These are phyloP conservation scores for Callithrix jacchus DNA, from an alignment of 2,113 vertebrate genomes.

Conservation along the genomic window DNA sequence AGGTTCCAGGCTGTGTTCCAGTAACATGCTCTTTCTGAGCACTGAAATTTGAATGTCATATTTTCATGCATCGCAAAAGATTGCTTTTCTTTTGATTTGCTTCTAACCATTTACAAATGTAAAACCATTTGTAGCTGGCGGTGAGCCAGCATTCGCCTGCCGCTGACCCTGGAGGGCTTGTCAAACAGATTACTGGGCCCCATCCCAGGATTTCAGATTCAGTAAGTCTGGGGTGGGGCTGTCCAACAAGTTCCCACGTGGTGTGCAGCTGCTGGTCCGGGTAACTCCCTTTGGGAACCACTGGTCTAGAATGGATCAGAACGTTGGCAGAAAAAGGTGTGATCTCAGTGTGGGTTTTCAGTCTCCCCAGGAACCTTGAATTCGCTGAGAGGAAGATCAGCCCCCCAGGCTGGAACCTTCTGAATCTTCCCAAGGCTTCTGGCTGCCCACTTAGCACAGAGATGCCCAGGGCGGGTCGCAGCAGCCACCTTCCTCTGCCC, in stretches of 20 bases:
- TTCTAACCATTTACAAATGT: background rate
- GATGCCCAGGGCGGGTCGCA: no score
- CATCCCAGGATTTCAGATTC: background rate
- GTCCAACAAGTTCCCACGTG: background rate
- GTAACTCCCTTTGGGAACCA: background rate
- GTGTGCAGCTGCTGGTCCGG: no score
- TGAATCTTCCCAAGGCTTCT: background rate
- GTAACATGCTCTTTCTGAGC: background rate
- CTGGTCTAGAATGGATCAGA: background rate
- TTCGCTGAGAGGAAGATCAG: background rate
- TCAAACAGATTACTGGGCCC: background rate
- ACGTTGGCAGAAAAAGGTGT: background rate
- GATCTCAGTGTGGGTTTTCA: background rate
- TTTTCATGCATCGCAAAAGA: background rate
- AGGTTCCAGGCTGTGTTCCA: accelerated
- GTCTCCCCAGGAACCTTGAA: background rate
- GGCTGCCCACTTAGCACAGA: background rate
- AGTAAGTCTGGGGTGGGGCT: background rate
- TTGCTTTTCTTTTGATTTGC: background rate
- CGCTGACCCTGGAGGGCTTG: background rate
- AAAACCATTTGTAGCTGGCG: background rate
- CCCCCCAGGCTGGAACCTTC: accelerated
- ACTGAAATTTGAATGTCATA: background rate
- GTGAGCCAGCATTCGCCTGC: background rate
- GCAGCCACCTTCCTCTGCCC: background rate